phyloP scores from a whole-genome alignment of 2,888 invertebrate species.

The Lissonota sp. region DNA sequence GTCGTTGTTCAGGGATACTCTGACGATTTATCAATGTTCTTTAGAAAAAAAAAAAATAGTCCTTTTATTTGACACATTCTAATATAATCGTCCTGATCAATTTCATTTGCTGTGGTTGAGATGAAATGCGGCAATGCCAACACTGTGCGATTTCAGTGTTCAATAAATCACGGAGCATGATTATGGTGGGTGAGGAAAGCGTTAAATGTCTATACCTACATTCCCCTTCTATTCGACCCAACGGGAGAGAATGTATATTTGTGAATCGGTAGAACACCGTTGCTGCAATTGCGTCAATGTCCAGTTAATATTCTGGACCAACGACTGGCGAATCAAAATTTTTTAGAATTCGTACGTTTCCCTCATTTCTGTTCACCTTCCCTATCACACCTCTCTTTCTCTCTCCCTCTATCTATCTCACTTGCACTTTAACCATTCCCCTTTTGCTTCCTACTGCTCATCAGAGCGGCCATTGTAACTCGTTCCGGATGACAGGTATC shows the following conservation, averaged over 20 bases:
- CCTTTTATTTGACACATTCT: too few relatives aligned
- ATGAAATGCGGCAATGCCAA: conserved; percentile 20
- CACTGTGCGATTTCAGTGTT: conserved; percentile 3
- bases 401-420: not conserved
- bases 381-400: not conserved
- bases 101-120: conserved; percentile 30
- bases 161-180: not conserved
- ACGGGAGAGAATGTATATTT: conserved; percentile 24
- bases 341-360: conserved; percentile 10
- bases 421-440: conserved; percentile 13
- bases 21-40: too few relatives aligned
- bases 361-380: not conserved
- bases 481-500: conserved; percentile 49
- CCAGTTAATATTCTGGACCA: conserved; percentile 10
- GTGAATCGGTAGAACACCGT: conserved; percentile 28
- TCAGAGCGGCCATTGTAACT: conserved; percentile 54
- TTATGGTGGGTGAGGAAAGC: not conserved
- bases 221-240: conserved; percentile 13
- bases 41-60: too few relatives aligned
- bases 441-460: conserved; percentile 41
- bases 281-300: conserved; percentile 11
- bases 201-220: conserved; percentile 18
- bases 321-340: conserved; percentile 20
- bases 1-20: too few relatives aligned
- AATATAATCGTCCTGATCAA: conserved; percentile 34